Evolutionary conservation across 2,113 vertebrate genomes (phyloP).

Genomic region (Vulpes vulpes): DNA sequence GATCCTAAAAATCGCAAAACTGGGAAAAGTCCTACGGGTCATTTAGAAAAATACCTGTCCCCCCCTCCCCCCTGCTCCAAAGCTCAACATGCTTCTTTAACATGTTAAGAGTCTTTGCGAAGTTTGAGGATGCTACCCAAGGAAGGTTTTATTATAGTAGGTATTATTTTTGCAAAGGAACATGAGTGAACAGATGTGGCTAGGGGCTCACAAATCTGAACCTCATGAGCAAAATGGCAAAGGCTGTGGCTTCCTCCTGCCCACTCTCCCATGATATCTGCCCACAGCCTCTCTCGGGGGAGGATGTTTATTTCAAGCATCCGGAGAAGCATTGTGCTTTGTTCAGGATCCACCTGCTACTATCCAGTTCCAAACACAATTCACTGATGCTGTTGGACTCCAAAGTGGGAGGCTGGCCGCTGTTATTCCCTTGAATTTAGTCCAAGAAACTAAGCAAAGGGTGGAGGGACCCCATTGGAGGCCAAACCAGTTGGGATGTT

Average conservation of each 20-base stretch:
- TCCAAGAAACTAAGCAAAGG: constrained; percentile 25
- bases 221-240: not conserved
- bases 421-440: constrained; percentile 62
- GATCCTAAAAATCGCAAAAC: not conserved
- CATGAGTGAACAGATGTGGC: not conserved
- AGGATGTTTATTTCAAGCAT: constrained; percentile 77
- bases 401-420: constrained; percentile 60
- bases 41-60: not conserved
- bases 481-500: not conserved
- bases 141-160: not conserved
- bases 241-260: constrained; percentile 50
- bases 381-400: constrained; percentile 27
- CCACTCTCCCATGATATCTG: constrained; percentile 45
- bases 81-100: not conserved
- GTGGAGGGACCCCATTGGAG: not conserved
- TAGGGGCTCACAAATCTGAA: not conserved
- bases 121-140: not conserved
- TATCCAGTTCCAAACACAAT: constrained; percentile 51
- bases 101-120: not conserved
- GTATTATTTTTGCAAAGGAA: not conserved
- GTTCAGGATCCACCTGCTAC: constrained; percentile 80
- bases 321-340: constrained; percentile 77
- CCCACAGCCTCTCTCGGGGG: constrained; percentile 62
- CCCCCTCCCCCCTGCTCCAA: not conserved
- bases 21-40: not conserved